Conservation (phyloP, 1,140 invertebrate genomes). For the Drosophila lini region DNA sequence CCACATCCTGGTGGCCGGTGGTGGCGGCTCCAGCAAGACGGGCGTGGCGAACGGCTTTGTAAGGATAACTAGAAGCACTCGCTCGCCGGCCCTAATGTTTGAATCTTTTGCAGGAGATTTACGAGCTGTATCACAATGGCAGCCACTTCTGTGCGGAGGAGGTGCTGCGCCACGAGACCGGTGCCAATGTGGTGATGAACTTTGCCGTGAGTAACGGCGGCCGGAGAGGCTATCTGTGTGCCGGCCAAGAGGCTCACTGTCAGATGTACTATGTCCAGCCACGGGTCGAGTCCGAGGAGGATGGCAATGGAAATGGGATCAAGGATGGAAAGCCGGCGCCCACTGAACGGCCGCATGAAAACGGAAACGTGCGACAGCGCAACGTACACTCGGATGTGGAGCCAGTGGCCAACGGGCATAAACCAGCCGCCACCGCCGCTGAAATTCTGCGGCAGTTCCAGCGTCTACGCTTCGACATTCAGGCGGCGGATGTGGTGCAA, state of each 20-base stretch:
- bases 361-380: slow-evolving; percentile 69
- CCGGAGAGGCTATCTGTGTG: slow-evolving; percentile 91
- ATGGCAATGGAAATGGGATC: slow-evolving; percentile 22
- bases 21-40: slow-evolving; percentile 97
- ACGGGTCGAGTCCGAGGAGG: slow-evolving; percentile 86
- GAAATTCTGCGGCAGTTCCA: slow-evolving; percentile 86
- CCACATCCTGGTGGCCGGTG: slow-evolving; percentile 97
- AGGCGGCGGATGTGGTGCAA: slow-evolving; percentile 91
- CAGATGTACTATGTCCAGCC: slow-evolving; percentile 94
- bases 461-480: slow-evolving; percentile 89
- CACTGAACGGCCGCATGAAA: slow-evolving; percentile 66
- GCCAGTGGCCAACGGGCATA: slow-evolving; percentile 63
- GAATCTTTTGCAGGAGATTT: slow-evolving; percentile 90
- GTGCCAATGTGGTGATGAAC: slow-evolving; percentile 96
- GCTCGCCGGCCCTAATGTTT: not conserved
- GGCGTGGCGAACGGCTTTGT: slow-evolving; percentile 98
- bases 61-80: slow-evolving; percentile 84
- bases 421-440: slow-evolving; percentile 59
- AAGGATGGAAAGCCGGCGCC: slow-evolving; percentile 58
- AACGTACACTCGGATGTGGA: slow-evolving; percentile 69
- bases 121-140: slow-evolving; percentile 94
- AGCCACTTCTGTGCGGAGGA: slow-evolving; percentile 92
- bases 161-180: slow-evolving; percentile 94
- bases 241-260: slow-evolving; percentile 96
- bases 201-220: slow-evolving; percentile 89